Percentiles rank a stretch among this genome's conserved stretches.
These are phyloP conservation scores for Pteria penguin DNA, from an alignment of 2,888 invertebrate species.

Conservation along the genomic window DNA sequence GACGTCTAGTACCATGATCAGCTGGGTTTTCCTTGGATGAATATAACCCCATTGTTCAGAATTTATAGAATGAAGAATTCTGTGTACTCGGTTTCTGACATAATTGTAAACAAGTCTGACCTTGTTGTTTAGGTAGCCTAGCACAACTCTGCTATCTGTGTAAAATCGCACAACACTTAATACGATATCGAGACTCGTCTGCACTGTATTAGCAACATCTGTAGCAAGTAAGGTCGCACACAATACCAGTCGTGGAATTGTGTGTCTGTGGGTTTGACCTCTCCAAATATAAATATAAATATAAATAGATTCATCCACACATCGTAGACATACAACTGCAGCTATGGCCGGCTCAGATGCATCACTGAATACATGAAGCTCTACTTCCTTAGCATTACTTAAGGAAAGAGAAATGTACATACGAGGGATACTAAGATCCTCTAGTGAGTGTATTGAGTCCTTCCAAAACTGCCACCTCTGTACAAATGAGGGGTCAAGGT, in stretches of 20 bases:
- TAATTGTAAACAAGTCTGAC: conserved; percentile 48
- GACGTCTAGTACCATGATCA: too few species aligned
- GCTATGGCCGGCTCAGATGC: conserved; percentile 47
- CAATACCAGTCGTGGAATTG: conserved; percentile 53
- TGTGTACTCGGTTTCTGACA: conserved; percentile 46
- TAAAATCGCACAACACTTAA: conserved; percentile 36
- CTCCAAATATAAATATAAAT: conserved; percentile 22
- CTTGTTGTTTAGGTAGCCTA: conserved; percentile 50
- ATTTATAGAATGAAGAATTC: conserved; percentile 24
- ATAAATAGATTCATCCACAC: conserved; percentile 5
- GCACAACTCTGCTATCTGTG: conserved; percentile 48
- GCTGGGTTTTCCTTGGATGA: too few species aligned
- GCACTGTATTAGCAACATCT: conserved; percentile 38
- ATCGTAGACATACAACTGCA: conserved; percentile 38
- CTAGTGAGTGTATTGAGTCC: conserved; percentile 18
- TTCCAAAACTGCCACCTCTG: conserved; percentile 43
- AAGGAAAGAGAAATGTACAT: conserved; percentile 14
- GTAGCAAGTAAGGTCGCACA: conserved; percentile 52
- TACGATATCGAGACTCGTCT: conserved; percentile 24
- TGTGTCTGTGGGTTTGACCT: conserved; percentile 48
- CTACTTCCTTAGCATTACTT: neutral
- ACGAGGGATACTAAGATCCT: conserved; percentile 23
- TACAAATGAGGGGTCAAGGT: conserved; percentile 24
- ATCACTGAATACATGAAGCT: conserved; percentile 45
- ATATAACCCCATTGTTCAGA: conserved; percentile 53